Conservation (phyloP, 2,113 vertebrate species). For the Pelvicachromis taeniatus region DNA sequence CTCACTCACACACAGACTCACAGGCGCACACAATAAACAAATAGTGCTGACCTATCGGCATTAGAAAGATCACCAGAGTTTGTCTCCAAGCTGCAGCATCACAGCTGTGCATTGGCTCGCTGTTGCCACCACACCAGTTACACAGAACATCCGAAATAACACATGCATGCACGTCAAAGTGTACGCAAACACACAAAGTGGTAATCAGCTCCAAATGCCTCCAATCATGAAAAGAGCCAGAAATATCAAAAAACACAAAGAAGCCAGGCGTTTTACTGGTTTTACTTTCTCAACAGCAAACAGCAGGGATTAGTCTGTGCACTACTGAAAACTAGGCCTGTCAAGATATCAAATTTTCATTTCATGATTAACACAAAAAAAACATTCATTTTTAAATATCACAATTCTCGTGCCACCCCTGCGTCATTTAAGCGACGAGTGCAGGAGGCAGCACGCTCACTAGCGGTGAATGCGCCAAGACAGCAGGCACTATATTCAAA, state of each 20-base stretch:
- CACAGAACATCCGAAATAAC: conserved; percentile 19
- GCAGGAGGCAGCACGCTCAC: neutral
- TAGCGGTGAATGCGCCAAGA: neutral
- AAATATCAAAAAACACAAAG: neutral
- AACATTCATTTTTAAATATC: neutral
- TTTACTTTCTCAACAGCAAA: neutral
- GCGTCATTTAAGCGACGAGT: neutral
- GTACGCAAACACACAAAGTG: neutral
- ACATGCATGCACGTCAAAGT: neutral
- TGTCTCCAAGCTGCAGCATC: neutral
- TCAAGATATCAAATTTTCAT: neutral
- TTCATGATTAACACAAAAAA: neutral
- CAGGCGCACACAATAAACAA: conserved; percentile 29
- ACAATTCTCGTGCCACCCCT: neutral
- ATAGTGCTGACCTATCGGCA: conserved; percentile 30
- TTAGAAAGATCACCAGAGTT: conserved; percentile 25
- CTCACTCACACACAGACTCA: neutral
- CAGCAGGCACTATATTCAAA: neutral
- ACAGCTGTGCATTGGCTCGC: conserved; percentile 6
- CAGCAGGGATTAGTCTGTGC: neutral
- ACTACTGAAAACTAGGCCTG: neutral
- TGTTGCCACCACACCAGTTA: conserved; percentile 50
- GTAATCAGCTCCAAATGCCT: neutral
- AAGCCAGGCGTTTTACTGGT: neutral
- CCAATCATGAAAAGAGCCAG: neutral